phyloP scores from a whole-genome alignment of 2,113 vertebrate species.

The human region GRCh38 chr13:63666001-63666500 shows the following conservation, averaged over 20 bases:
- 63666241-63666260: neutral
- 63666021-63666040: neutral
- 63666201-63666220: neutral
- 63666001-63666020: neutral
- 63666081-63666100: neutral
- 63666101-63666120: neutral
- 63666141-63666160: neutral
- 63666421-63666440: neutral
- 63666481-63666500: neutral
- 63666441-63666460: neutral
- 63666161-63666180: neutral
- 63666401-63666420: neutral
- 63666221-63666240: neutral
- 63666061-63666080: neutral
- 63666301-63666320: neutral
- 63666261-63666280: neutral
- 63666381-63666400: neutral
- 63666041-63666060: neutral
- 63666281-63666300: neutral
- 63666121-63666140: neutral
- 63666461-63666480: neutral
- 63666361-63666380: neutral
- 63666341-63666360: neutral
- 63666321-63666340: neutral
- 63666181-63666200: no score